phyloP scores from a whole-genome alignment of 2,888 invertebrate genomes.

The Eumerus sabulonum region DNA sequence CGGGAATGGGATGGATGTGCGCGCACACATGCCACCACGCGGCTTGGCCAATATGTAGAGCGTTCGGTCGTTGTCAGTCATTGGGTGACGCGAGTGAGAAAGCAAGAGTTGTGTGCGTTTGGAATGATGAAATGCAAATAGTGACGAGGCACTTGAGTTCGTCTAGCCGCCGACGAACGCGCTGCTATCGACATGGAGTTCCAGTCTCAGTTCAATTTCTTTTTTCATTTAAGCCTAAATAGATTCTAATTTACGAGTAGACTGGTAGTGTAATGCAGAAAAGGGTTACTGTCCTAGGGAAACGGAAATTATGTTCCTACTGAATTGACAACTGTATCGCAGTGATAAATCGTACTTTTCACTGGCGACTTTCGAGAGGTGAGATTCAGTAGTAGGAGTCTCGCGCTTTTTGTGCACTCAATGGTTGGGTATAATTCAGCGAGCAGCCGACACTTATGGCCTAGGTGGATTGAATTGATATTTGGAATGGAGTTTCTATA shows the following conservation, averaged over 20 bases:
- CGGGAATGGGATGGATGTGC: conserved; percentile 63
- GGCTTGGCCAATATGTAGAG: conserved; percentile 51
- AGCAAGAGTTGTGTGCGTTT: conserved; percentile 47
- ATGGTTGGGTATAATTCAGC: neutral
- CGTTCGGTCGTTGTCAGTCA: conserved; percentile 51
- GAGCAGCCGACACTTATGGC: too few species aligned
- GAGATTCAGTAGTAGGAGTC: conserved; percentile 5
- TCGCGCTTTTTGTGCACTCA: conserved; percentile 6
- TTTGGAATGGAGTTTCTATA: too few species aligned
- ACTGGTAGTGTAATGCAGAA: too few species aligned
- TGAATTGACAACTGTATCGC: conserved; percentile 71
- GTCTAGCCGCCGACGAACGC: conserved; percentile 50
- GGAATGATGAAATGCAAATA: conserved; percentile 59
- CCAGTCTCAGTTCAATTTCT: too few species aligned
- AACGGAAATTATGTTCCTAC: conserved; percentile 65
- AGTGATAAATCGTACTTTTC: conserved; percentile 68
- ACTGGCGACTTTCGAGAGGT: conserved; percentile 24
- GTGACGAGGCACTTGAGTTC: conserved; percentile 48
- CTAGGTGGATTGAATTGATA: too few species aligned
- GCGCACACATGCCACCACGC: conserved; percentile 46
- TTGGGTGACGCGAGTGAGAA: conserved; percentile 42
- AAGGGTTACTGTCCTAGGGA: conserved; percentile 6
- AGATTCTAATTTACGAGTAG: conserved; percentile 32
- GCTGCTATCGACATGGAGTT: conserved; percentile 40
- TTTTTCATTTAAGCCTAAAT: conserved; percentile 52